phyloP scores from a whole-genome alignment of 1,140 invertebrate species.

The silkworm (Bombyx mori) region DNA sequence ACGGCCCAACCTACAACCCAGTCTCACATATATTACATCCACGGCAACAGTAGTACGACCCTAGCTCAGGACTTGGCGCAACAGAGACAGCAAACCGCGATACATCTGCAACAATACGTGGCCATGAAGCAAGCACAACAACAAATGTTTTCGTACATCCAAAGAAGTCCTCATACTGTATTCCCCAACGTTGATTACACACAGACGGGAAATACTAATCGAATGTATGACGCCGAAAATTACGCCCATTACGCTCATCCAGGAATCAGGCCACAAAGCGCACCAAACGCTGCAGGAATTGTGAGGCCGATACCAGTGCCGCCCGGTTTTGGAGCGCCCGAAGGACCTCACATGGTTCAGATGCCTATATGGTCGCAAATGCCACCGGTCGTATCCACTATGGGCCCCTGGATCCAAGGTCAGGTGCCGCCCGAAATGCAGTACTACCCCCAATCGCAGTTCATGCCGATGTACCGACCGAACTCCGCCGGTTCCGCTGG shows the following conservation, averaged over 20 bases:
- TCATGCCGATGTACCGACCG: conserved; percentile 56
- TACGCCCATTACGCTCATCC: conserved; percentile 44
- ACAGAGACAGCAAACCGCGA: conserved; percentile 63
- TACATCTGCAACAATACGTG: conserved; percentile 67
- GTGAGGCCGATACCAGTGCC: conserved; percentile 48
- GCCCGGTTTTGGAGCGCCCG: conserved; percentile 34
- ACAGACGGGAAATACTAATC: conserved; percentile 30
- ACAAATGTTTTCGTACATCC: conserved; percentile 61
- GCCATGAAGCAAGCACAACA: conserved; percentile 71
- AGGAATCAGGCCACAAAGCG: conserved; percentile 52
- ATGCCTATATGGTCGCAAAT: conserved; percentile 60
- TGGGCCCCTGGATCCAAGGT: conserved; percentile 47
- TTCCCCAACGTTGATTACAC: conserved; percentile 50
- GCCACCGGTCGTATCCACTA: conserved; percentile 49
- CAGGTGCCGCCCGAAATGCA: conserved; percentile 52
- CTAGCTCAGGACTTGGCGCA: conserved; percentile 45
- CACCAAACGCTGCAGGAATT: conserved; percentile 47
- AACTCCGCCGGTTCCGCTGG: conserved; percentile 57
- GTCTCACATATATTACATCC: conserved; percentile 64
- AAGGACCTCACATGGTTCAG: conserved; percentile 54
- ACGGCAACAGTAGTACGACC: conserved; percentile 37
- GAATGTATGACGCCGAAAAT: conserved; percentile 51
- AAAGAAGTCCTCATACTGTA: conserved; percentile 54
- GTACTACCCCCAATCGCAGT: conserved; percentile 63
- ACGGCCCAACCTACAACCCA: conserved; percentile 43